Evolutionary conservation across 2,888 invertebrate species (phyloP).

Genomic region (Chrysomela aeneicollis): DNA sequence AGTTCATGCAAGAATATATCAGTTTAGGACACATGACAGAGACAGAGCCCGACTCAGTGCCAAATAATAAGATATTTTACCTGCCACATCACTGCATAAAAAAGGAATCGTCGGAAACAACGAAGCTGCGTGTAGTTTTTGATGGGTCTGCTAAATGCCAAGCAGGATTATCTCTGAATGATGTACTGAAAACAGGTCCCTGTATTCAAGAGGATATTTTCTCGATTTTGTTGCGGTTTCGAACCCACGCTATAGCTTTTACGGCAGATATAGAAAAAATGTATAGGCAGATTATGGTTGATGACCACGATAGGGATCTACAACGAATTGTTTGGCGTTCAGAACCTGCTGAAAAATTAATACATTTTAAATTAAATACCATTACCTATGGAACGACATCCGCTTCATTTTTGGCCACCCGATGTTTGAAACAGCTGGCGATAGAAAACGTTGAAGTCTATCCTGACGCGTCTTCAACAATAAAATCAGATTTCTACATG

Average conservation of each 20-base stretch:
- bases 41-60: not conserved
- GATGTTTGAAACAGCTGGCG: conserved; percentile 23
- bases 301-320: conserved; percentile 39
- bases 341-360: conserved; percentile 8
- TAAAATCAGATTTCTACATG: conserved; percentile 23
- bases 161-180: conserved; percentile 20
- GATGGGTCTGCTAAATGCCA: conserved; percentile 14
- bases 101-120: conserved; percentile 21
- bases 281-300: conserved; percentile 47
- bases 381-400: conserved; percentile 27
- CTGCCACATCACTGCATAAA: conserved; percentile 27
- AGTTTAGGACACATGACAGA: conserved; percentile 29
- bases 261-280: conserved; percentile 50
- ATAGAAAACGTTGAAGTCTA: conserved; percentile 1
- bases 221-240: conserved; percentile 45
- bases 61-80: conserved; percentile 16
- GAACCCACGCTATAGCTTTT: conserved; percentile 39
- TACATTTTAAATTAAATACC: conserved; percentile 26
- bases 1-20: conserved; percentile 29
- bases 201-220: conserved; percentile 39
- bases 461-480: conserved; percentile 2
- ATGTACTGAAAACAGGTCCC: conserved; percentile 16
- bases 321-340: conserved; percentile 52
- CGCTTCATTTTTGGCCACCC: conserved; percentile 23
- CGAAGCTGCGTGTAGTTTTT: conserved; percentile 26